phyloP scores from a whole-genome alignment of 2,888 invertebrate genomes.

The Cephus rjabovi region DNA sequence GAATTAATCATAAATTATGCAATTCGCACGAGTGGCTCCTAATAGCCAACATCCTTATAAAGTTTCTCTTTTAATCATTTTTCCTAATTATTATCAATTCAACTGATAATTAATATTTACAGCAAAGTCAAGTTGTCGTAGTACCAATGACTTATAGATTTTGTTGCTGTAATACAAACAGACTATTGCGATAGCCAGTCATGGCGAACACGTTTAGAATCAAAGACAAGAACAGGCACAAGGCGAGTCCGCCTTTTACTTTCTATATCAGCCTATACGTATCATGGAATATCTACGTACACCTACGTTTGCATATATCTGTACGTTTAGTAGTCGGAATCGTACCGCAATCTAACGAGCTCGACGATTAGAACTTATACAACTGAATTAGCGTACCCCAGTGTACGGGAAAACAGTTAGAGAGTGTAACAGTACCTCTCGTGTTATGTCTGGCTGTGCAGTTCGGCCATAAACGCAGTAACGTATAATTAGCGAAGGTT shows the following conservation, averaged over 20 bases:
- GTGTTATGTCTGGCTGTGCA: not conserved
- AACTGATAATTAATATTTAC: not conserved
- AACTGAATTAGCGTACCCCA: not conserved
- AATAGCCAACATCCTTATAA: not conserved
- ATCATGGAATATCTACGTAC: not conserved
- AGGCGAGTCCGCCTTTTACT: conserved; percentile 62
- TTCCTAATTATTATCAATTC: not conserved
- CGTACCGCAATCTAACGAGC: not conserved
- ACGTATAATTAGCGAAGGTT: not conserved
- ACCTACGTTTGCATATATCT: not conserved
- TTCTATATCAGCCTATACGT: conserved; percentile 37
- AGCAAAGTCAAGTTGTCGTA: not conserved
- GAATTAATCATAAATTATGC: not conserved
- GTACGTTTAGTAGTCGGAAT: not conserved
- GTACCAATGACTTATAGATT: not conserved
- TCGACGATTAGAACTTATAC: not conserved
- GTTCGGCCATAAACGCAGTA: not conserved
- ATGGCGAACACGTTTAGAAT: conserved; percentile 17
- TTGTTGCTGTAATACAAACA: conserved; percentile 20
- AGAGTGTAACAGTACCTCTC: not conserved
- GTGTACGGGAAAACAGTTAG: not conserved
- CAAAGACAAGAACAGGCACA: conserved; percentile 50
- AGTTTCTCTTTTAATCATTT: not conserved
- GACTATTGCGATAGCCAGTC: conserved; percentile 26
- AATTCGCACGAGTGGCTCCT: not conserved